These are phyloP conservation scores for Egretta garzetta DNA, from an alignment of 2,113 vertebrate species.

Conservation along the genomic window DNA sequence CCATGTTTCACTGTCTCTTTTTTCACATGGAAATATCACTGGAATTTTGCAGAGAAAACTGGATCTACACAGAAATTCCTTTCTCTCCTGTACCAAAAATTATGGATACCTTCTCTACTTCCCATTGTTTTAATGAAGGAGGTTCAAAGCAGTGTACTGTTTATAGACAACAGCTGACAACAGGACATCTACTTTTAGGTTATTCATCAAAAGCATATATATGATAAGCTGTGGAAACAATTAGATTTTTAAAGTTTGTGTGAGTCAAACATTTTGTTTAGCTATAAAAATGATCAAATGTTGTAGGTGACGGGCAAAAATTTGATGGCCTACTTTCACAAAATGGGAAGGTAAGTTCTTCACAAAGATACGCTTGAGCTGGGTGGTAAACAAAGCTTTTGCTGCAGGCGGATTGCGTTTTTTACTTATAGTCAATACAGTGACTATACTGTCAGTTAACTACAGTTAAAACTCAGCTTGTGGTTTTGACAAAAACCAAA, in stretches of 20 bases:
- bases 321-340: not conserved
- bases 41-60: not conserved
- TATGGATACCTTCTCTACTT: not conserved
- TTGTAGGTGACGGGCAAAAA: not conserved
- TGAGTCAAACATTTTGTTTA: constrained; percentile 8
- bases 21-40: not conserved
- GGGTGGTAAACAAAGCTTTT: not conserved
- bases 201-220: not conserved
- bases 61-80: not conserved
- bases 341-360: not conserved
- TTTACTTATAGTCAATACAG: not conserved
- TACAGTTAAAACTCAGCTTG: not conserved
- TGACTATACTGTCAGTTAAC: too few species aligned
- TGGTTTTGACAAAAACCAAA: not conserved
- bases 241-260: not conserved
- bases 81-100: not conserved
- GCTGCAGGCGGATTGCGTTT: not conserved
- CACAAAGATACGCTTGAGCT: not conserved
- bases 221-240: not conserved
- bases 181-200: not conserved
- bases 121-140: not conserved
- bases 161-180: not conserved
- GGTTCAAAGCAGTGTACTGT: not conserved
- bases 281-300: constrained; percentile 18
- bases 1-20: not conserved